A percentile compares a stretch with the other conserved stretches of the same genome.
These are phyloP conservation scores for Avahi laniger DNA, from an alignment of 2,797 vertebrate species.

Conservation along the genomic window DNA sequence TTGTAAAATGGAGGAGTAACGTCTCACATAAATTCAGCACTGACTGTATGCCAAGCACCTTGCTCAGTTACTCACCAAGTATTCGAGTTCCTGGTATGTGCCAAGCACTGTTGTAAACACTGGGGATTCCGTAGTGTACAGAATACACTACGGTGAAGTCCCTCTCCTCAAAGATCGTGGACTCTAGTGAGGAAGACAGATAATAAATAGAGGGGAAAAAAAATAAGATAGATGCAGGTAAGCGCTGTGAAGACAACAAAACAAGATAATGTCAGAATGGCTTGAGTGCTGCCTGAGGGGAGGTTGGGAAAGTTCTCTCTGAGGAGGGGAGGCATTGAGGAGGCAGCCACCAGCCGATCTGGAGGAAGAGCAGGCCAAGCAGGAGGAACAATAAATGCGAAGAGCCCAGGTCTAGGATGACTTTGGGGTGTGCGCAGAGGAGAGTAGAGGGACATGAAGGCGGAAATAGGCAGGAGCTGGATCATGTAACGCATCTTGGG, in stretches of 20 bases:
- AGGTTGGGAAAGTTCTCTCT: background rate
- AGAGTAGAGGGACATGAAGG: background rate
- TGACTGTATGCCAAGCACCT: background rate
- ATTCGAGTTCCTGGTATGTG: background rate
- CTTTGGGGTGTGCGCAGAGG: background rate
- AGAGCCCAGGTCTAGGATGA: background rate
- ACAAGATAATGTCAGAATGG: background rate
- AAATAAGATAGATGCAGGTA: background rate
- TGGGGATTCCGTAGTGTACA: background rate
- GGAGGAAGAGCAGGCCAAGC: background rate
- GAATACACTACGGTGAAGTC: background rate
- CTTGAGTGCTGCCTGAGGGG: background rate
- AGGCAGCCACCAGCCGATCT: background rate
- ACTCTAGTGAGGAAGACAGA: background rate
- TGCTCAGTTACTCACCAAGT: background rate
- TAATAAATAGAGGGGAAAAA: background rate
- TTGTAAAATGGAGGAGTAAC: background rate
- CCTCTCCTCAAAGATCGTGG: background rate
- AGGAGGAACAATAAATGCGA: background rate
- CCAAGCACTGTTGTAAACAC: background rate
- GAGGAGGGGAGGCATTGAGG: too few relatives aligned
- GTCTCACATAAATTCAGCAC: background rate
- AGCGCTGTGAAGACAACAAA: background rate
- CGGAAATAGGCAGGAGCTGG: background rate
- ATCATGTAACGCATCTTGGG: fast-evolving